phyloP scores from a whole-genome alignment of 2,113 vertebrate genomes.

The Tauraco erythrolophus region DNA sequence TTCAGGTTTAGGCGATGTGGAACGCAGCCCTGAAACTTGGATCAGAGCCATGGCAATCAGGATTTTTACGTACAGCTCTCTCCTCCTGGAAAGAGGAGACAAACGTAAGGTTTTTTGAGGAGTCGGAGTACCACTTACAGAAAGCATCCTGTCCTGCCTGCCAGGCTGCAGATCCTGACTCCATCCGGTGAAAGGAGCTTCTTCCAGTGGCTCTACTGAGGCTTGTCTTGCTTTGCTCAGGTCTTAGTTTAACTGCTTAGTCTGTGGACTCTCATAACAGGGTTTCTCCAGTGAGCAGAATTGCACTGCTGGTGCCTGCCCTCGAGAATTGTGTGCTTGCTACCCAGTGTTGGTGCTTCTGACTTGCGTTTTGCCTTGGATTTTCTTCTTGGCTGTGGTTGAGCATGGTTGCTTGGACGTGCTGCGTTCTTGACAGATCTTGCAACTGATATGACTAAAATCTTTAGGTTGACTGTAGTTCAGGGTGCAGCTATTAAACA shows the following conservation, averaged over 20 bases:
- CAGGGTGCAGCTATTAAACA: neutral
- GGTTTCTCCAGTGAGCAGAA: neutral
- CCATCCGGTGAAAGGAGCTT: neutral
- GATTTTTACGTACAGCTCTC: neutral
- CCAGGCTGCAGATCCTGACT: neutral
- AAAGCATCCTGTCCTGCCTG: neutral
- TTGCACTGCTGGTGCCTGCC: neutral
- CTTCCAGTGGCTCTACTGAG: neutral
- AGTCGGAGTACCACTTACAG: neutral
- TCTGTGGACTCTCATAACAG: neutral
- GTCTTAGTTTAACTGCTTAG: neutral
- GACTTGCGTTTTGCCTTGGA: neutral
- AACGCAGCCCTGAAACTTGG: neutral
- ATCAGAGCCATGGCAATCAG: neutral
- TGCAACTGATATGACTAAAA: neutral
- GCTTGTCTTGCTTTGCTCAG: neutral
- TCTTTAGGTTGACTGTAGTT: neutral
- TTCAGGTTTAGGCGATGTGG: neutral
- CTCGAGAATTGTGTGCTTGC: neutral
- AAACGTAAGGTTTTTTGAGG: neutral
- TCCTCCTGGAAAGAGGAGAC: neutral
- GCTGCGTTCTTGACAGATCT: neutral
- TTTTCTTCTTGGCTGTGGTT: neutral
- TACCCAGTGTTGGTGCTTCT: accelerated
- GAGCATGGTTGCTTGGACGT: neutral